Evolutionary conservation across 2,113 vertebrate species (phyloP).

Genomic region (Corythoichthys haematopterus): DNA sequence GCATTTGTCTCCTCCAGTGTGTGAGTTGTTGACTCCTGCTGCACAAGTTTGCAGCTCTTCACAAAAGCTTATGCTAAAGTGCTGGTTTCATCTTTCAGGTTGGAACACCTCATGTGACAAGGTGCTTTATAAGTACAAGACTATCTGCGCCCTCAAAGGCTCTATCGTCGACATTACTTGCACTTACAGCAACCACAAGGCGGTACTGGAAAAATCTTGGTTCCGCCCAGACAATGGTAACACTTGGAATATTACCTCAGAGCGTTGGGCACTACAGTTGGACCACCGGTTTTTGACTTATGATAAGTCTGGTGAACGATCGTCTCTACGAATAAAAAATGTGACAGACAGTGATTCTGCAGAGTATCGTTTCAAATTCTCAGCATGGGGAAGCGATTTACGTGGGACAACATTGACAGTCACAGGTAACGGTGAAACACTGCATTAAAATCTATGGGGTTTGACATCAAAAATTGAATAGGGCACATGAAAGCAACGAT

Average conservation of each 20-base stretch:
- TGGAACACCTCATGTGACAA: neutral
- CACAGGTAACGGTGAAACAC: slow-evolving; percentile 1
- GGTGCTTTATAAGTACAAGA: neutral
- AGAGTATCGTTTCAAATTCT: slow-evolving; percentile 7
- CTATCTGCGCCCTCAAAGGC: slow-evolving; percentile 1
- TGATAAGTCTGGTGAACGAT: fast-evolving
- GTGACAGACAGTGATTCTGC: slow-evolving; percentile 15
- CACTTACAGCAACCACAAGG: fast-evolving
- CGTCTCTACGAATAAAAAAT: slow-evolving; percentile 1
- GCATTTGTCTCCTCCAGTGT: neutral
- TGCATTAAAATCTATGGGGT: neutral
- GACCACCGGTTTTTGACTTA: neutral
- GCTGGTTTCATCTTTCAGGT: slow-evolving; percentile 1
- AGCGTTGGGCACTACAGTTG: no score
- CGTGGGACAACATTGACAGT: slow-evolving; percentile 11
- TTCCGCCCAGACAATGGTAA: neutral
- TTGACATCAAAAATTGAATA: neutral
- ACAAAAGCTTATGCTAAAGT: neutral
- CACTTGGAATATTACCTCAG: neutral
- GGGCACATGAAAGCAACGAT: neutral
- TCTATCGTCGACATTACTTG: neutral
- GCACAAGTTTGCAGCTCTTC: no score
- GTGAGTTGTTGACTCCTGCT: neutral
- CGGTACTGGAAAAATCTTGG: neutral
- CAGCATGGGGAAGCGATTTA: neutral